These are phyloP conservation scores for Microcebus tavaratra DNA, from an alignment of 2,113 vertebrate genomes.

Conservation along the genomic window DNA sequence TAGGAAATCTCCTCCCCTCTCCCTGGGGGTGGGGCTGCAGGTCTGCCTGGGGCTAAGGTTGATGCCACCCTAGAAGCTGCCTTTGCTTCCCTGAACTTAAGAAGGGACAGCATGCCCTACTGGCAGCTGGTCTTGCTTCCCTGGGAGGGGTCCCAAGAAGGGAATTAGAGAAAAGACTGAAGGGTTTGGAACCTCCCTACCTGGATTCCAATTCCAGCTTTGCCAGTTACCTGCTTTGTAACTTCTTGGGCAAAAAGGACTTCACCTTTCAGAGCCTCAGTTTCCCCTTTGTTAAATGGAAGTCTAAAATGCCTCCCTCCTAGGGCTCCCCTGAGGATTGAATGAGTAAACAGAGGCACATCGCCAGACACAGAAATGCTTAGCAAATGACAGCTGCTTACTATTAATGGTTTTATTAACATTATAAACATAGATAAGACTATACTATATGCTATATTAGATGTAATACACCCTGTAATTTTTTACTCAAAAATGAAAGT, in stretches of 20 bases:
- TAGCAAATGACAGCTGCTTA: neutral
- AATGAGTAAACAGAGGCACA: neutral
- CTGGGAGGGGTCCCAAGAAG: neutral
- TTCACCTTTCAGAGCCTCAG: neutral
- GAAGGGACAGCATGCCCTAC: neutral
- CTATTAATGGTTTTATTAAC: neutral
- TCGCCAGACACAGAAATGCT: neutral
- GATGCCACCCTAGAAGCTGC: neutral
- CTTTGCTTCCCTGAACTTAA: neutral
- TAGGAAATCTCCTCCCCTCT: neutral
- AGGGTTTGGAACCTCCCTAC: neutral
- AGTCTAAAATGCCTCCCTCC: neutral
- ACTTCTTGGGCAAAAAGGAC: slow-evolving; percentile 17
- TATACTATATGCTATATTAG: neutral
- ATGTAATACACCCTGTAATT: neutral
- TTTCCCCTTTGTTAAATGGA: neutral
- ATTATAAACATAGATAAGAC: neutral
- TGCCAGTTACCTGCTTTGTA: neutral
- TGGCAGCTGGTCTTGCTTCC: neutral
- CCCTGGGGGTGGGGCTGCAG: neutral
- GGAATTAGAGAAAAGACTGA: neutral
- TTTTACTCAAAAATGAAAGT: neutral
- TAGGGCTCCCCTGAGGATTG: neutral
- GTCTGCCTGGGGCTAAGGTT: neutral
- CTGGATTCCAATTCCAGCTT: neutral